Conservation (phyloP, 2,113 vertebrate species). For the Orycteropus afer region DNA sequence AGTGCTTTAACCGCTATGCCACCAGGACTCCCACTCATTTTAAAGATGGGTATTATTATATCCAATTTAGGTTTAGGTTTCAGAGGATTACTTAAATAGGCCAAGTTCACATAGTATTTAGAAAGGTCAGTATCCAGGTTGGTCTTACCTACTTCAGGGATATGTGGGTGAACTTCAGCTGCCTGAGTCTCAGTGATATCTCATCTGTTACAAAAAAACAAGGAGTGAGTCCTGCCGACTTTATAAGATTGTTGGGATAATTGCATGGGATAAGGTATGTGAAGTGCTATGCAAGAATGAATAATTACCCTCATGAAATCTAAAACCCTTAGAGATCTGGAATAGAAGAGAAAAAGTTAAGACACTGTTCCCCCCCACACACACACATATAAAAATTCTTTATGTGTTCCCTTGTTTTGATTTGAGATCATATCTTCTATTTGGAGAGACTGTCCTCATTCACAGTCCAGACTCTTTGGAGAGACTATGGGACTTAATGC, state of each 20-base stretch:
- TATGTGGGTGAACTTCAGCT: background rate
- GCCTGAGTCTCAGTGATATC: background rate
- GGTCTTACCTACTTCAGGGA: background rate
- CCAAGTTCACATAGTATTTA: background rate
- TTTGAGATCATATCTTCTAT: background rate
- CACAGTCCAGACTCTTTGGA: background rate
- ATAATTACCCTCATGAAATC: background rate
- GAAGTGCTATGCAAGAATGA: background rate
- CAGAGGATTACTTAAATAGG: background rate
- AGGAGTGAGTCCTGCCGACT: background rate
- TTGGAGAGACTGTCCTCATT: background rate
- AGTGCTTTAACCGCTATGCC: too few species aligned
- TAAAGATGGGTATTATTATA: background rate
- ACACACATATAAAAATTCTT: background rate
- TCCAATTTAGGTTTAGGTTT: background rate
- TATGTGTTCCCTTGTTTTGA: background rate
- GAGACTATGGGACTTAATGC: background rate
- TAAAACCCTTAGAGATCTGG: background rate
- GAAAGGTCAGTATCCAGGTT: background rate
- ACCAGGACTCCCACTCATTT: too few species aligned
- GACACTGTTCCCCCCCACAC: too few species aligned
- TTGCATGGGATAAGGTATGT: too few species aligned
- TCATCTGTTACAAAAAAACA: background rate
- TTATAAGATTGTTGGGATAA: background rate
- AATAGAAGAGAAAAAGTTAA: background rate